Conservation (phyloP, 2,113 vertebrate genomes). For the Hyaena hyaena region DNA sequence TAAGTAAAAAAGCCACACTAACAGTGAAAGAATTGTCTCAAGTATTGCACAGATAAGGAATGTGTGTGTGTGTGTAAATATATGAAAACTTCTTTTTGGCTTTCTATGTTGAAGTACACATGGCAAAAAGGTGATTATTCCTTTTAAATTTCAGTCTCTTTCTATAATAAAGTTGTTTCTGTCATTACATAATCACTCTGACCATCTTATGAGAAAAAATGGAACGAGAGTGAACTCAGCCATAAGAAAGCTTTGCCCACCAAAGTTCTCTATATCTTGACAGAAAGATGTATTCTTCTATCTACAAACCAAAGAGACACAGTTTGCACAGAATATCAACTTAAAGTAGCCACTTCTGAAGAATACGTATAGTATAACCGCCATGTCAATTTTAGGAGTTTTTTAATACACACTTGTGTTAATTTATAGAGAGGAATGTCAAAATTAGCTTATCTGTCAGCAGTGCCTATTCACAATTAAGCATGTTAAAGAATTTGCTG, state of each 20-base stretch:
- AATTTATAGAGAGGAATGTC: not conserved
- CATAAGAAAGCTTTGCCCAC: not conserved
- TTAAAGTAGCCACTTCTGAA: not conserved
- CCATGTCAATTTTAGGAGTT: not conserved
- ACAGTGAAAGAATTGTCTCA: not conserved
- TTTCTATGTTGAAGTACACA: not conserved
- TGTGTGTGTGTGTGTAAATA: not conserved
- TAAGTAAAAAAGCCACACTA: not conserved
- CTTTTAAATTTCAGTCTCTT: not conserved
- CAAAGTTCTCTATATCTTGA: not conserved
- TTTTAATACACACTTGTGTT: not conserved
- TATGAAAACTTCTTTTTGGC: not conserved
- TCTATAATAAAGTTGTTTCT: not conserved
- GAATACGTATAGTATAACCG: not conserved
- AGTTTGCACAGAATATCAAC: not conserved
- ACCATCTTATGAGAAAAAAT: not conserved
- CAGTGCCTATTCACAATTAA: not conserved
- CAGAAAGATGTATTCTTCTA: not conserved
- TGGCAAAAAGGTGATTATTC: not conserved
- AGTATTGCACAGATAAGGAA: not conserved
- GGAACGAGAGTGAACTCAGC: not conserved
- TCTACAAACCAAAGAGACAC: not conserved
- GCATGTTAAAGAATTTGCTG: not conserved
- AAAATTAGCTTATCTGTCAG: not conserved
- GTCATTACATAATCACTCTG: not conserved